These are phyloP conservation scores for Drosophila koepferae DNA, from an alignment of 2,888 invertebrate species.

Conservation along the genomic window DNA sequence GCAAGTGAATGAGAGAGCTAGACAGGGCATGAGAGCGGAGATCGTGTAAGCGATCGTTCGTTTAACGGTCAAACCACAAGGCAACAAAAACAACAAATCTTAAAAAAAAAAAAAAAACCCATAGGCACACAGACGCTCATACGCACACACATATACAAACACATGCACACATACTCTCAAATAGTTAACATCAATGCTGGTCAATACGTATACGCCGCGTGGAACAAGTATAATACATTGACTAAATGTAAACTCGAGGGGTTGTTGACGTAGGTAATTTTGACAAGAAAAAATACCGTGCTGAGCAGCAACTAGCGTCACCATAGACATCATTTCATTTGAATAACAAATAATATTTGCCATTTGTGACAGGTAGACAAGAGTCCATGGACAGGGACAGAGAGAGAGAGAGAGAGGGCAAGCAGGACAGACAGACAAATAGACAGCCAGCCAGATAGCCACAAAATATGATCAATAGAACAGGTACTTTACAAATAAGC, in stretches of 20 bases:
- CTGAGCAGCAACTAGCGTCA: conserved; percentile 59
- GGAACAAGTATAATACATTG: conserved; percentile 67
- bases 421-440: not conserved
- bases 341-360: conserved; percentile 69
- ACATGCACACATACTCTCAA: too few species aligned
- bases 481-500: conserved; percentile 28
- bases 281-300: conserved; percentile 48
- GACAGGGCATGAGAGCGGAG: not conserved
- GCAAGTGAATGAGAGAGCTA: conserved; percentile 8
- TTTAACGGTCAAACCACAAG: conserved; percentile 58
- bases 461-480: conserved; percentile 9
- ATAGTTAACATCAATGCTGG: not conserved
- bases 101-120: conserved; percentile 6
- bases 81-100: conserved; percentile 33
- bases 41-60: conserved; percentile 1
- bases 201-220: conserved; percentile 68
- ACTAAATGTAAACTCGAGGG: conserved; percentile 70
- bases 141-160: too few species aligned
- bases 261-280: conserved; percentile 74
- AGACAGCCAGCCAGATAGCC: not conserved
- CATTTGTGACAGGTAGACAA: conserved; percentile 16
- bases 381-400: conserved; percentile 31
- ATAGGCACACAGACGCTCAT: conserved; percentile 7
- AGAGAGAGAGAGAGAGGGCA: conserved; percentile 6
- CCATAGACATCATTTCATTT: conserved; percentile 63